These are phyloP conservation scores for Eolophus roseicapilla DNA, from an alignment of 2,113 vertebrate genomes.

Conservation along the genomic window DNA sequence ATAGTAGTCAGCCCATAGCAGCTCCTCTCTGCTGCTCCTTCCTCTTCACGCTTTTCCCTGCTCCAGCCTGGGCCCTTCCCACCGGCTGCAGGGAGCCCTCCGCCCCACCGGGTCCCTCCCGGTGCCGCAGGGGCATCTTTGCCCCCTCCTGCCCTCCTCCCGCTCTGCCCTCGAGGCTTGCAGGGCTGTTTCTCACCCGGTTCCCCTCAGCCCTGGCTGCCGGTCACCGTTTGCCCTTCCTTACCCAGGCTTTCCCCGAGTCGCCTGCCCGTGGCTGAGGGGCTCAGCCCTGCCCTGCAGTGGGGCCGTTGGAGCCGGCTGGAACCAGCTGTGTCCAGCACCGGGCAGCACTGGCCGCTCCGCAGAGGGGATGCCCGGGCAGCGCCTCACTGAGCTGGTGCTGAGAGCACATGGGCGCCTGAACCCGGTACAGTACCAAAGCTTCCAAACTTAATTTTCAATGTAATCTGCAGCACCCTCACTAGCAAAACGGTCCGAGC, in stretches of 20 bases:
- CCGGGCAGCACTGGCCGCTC: fast-evolving
- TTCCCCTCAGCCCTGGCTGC: not conserved
- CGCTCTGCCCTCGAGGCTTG: not conserved
- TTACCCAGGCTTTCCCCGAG: not conserved
- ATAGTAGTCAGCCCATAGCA: fast-evolving
- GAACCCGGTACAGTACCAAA: fast-evolving
- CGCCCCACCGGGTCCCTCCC: not conserved
- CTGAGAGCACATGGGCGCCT: fast-evolving
- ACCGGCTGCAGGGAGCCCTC: fast-evolving
- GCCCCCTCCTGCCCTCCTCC: not conserved
- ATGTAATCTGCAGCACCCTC: not conserved
- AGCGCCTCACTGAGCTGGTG: fast-evolving
- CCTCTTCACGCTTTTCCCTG: fast-evolving
- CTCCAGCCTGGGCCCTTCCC: not conserved
- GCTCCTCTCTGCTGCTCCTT: fast-evolving
- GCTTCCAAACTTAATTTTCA: not conserved
- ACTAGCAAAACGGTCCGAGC: not conserved
- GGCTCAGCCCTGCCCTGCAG: not conserved
- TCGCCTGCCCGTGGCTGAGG: fast-evolving
- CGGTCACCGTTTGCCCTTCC: not conserved
- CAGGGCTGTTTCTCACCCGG: not conserved
- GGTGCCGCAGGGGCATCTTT: fast-evolving
- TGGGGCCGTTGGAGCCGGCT: not conserved
- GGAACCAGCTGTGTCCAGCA: not conserved
- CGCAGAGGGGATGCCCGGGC: fast-evolving